Conservation (phyloP, 35 echinoderm and acorn worm genomes). For the Patiria miniata region DNA sequence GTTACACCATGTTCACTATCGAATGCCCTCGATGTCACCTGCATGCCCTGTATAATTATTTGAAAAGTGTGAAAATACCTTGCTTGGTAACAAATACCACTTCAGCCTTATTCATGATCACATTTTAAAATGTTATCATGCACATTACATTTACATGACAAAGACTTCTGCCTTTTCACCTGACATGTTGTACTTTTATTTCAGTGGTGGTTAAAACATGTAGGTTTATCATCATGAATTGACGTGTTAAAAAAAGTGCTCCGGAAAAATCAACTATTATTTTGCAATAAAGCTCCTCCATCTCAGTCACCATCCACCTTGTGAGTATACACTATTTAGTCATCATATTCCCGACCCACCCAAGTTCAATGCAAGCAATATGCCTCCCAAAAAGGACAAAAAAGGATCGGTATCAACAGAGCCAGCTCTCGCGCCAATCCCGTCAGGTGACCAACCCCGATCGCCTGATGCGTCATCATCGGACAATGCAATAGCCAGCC, state of each 20-base stretch:
- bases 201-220: too few species aligned
- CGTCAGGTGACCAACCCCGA: constrained; percentile 1
- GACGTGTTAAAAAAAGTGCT: background rate
- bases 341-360: background rate
- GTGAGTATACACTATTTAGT: background rate
- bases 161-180: too few species aligned
- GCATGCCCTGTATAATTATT: too few species aligned
- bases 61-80: too few species aligned
- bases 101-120: too few species aligned
- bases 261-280: background rate
- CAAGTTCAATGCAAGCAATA: background rate
- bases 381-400: constrained; percentile 6
- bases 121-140: too few species aligned
- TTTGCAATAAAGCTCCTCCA: background rate
- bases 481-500: background rate
- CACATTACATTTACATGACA: too few species aligned
- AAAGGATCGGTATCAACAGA: background rate
- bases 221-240: too few species aligned
- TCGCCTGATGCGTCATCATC: constrained; percentile 10
- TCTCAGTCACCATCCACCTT: background rate
- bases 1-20: too few species aligned
- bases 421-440: background rate
- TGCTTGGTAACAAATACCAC: too few species aligned
- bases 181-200: too few species aligned
- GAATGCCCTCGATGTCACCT: too few species aligned